phyloP scores from a whole-genome alignment of 2,113 vertebrate genomes.

The Notothenia coriiceps region DNA sequence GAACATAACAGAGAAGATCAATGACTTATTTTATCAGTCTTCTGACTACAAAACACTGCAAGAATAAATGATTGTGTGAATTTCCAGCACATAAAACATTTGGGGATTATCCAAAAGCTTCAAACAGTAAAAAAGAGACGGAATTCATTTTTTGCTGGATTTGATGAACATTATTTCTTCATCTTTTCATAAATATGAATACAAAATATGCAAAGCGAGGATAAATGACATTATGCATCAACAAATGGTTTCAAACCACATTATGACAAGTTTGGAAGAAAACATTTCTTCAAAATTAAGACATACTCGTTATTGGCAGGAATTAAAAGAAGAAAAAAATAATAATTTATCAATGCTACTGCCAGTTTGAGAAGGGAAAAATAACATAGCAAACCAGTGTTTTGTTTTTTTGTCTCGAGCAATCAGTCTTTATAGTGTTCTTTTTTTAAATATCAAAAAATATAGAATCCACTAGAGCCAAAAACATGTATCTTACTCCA shows the following conservation, averaged over 20 bases:
- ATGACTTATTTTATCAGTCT: conserved; percentile 63
- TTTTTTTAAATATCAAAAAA: too few relatives aligned
- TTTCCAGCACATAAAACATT: conserved; percentile 54
- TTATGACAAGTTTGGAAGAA: background rate
- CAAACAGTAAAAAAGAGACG: conserved; percentile 45
- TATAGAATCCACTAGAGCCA: background rate
- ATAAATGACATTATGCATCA: background rate
- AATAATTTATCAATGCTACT: background rate
- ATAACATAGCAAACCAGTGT: background rate
- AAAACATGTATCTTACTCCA: background rate
- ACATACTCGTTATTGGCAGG: background rate
- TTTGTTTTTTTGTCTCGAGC: background rate
- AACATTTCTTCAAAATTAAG: background rate
- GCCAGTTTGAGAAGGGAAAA: background rate
- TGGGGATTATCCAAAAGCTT: conserved; percentile 61
- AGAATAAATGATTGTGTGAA: conserved; percentile 67
- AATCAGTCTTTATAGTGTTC: background rate
- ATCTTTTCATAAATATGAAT: conserved; percentile 5
- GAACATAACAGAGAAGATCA: conserved; percentile 67
- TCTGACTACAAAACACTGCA: conserved; percentile 49
- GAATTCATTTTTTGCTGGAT: conserved; percentile 35
- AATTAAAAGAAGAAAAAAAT: background rate
- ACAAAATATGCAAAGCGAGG: background rate
- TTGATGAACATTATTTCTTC: conserved; percentile 23
- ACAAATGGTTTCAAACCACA: background rate